Conservation (phyloP, 1,140 invertebrate genomes). For the Formica exsecta region DNA sequence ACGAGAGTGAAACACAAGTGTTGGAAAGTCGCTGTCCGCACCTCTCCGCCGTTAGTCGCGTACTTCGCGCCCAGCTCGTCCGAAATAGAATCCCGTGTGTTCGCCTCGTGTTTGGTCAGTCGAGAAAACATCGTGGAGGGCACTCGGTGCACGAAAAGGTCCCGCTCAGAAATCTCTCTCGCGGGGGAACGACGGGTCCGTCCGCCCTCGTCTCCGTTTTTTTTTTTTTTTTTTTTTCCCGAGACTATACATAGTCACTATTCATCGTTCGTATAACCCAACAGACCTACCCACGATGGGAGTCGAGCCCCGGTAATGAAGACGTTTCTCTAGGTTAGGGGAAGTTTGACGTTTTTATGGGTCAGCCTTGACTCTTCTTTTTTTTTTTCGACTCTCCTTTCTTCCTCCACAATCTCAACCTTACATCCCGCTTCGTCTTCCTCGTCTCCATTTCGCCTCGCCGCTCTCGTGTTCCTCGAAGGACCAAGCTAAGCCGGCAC, state of each 20-base stretch:
- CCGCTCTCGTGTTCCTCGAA: conserved; percentile 77
- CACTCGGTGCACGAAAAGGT: conserved; percentile 72
- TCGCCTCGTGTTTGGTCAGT: conserved; percentile 68
- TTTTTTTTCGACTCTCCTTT: conserved; percentile 73
- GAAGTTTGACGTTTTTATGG: conserved; percentile 87
- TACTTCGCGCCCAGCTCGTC: conserved; percentile 29
- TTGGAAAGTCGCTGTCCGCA: conserved; percentile 48
- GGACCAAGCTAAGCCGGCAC: conserved; percentile 70
- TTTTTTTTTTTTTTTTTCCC: conserved; percentile 66
- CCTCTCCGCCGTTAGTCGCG: conserved; percentile 49
- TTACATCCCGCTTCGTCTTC: conserved; percentile 46
- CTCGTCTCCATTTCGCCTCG: conserved; percentile 65
- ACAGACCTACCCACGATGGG: conserved; percentile 79
- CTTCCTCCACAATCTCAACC: conserved; percentile 36
- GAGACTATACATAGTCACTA: conserved; percentile 78
- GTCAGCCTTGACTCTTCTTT: conserved; percentile 81
- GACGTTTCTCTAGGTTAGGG: conserved; percentile 87
- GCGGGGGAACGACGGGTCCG: conserved; percentile 65
- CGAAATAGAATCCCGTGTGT: conserved; percentile 57
- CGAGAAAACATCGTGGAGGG: conserved; percentile 75
- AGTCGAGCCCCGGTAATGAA: conserved; percentile 83
- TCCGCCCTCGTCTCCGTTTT: conserved; percentile 70
- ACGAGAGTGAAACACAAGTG: conserved; percentile 48
- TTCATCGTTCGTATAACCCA: conserved; percentile 77
- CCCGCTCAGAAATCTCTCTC: conserved; percentile 73